These are phyloP conservation scores for Tringa solitaria DNA, from an alignment of 2,113 vertebrate genomes.

Conservation along the genomic window DNA sequence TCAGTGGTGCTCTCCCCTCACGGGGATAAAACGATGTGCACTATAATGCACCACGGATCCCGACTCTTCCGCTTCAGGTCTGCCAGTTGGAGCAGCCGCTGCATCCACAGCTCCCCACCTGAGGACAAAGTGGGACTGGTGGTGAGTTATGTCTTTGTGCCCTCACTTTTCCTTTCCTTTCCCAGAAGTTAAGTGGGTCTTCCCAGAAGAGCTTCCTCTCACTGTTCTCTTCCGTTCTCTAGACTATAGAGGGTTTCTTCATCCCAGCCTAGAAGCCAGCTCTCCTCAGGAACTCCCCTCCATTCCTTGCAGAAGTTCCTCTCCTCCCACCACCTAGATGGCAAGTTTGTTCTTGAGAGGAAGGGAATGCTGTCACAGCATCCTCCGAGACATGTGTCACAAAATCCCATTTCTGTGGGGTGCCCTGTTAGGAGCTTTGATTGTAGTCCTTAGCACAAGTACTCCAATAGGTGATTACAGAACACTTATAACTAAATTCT, in stretches of 20 bases:
- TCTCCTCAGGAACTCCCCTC: not conserved
- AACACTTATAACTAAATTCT: not conserved
- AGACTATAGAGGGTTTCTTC: not conserved
- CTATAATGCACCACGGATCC: not conserved
- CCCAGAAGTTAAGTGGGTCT: not conserved
- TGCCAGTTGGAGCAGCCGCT: not conserved
- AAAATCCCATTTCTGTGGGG: not conserved
- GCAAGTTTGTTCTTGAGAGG: not conserved
- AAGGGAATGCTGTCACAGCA: not conserved
- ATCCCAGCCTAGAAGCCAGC: not conserved
- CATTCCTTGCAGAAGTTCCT: not conserved
- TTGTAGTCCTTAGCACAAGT: not conserved
- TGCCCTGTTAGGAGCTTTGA: not conserved
- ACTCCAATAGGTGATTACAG: not conserved
- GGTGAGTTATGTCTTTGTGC: slow-evolving; percentile 65
- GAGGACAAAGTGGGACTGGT: slow-evolving; percentile 71
- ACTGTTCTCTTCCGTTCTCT: not conserved
- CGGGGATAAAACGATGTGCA: not conserved
- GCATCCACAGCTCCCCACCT: slow-evolving; percentile 73
- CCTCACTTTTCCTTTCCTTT: not conserved
- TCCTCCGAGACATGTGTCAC: not conserved
- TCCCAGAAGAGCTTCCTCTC: not conserved
- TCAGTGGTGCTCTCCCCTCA: not conserved
- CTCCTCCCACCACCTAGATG: not conserved
- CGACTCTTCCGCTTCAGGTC: not conserved